Evolutionary conservation across 2,888 invertebrate genomes (phyloP), one percentile per base, ranked within the genome.

Genomic region (Meliscaeva auricollis): DNA sequence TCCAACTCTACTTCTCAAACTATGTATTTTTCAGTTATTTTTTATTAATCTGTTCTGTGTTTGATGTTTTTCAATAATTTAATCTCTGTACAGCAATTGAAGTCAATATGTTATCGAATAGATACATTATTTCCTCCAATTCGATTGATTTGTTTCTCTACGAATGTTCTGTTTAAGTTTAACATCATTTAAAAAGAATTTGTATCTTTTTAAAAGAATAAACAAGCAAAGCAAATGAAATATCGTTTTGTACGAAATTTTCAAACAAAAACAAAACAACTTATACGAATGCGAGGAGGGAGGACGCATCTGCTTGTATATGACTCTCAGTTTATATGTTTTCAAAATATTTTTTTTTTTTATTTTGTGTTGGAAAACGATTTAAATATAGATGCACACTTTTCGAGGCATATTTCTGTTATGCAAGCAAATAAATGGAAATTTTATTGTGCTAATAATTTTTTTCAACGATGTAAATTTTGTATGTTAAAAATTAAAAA

Each of bases 221-320:
- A 52, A 30, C n/a, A 52, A n/a, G 0, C 0, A 26, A 26, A 1
- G 8, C 0, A 52, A 26, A 26, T 52, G 7, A 26, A 26, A 26
- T 13, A 56, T 11, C 56, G 5, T 11, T 11, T 13, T 15, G 2
- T 20, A 35, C 11, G 17, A 58, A 35, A 20, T 20, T 35, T 35
- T 17, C 32, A 35, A 58, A 58, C 35, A 58, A 35, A 58, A 35
- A 35, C 2, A 8, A n/a, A 60, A 41, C 9, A 62, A 22, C n/a
- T n/a, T 9, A 13, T 17, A 58, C 41, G 1, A 4, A n/a, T n/a
- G 9, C 1, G 3, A 26, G 30, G 20, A 58, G 2, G 15, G 54
- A 32, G 32, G 20, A 62, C 0, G 93, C 93, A 52, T 92, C 35
- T n/a, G 11, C 8, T 93, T 80, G 92, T 94, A 68, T 48, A 11